These are phyloP conservation scores for Gracilinanus agilis DNA, from an alignment of 2,113 vertebrate species.

Conservation along the genomic window DNA sequence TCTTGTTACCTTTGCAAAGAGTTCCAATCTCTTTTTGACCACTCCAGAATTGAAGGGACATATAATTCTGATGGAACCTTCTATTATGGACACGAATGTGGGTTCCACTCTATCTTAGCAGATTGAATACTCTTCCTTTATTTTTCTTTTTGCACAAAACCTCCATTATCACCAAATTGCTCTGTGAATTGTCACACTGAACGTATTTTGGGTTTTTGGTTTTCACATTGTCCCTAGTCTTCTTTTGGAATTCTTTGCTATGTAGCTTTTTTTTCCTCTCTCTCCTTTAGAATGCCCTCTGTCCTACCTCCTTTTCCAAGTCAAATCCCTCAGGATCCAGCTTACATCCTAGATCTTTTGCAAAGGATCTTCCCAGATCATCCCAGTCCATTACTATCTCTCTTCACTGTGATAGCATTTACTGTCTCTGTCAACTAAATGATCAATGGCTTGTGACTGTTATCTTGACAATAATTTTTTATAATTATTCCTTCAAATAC, in stretches of 20 bases:
- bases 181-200: neutral
- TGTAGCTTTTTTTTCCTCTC: neutral
- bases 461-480: neutral
- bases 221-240: neutral
- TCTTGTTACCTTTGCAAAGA: neutral
- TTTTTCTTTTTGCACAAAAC: neutral
- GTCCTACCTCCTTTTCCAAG: neutral
- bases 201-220: neutral
- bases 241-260: neutral
- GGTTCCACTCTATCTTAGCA: neutral
- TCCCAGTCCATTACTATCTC: neutral
- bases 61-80: neutral
- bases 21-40: neutral
- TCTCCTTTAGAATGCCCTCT: neutral
- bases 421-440: neutral
- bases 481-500: neutral
- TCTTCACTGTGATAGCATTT: neutral
- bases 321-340: neutral
- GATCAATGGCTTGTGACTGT: neutral
- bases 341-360: neutral
- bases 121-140: neutral
- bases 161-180: neutral
- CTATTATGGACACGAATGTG: neutral
- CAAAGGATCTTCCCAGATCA: too few species aligned
- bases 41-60: neutral